Evolutionary conservation across 2,797 vertebrate genomes (phyloP), one percentile per base, ranked within the genome.

Genomic region (Coccyzus lansbergi): DNA sequence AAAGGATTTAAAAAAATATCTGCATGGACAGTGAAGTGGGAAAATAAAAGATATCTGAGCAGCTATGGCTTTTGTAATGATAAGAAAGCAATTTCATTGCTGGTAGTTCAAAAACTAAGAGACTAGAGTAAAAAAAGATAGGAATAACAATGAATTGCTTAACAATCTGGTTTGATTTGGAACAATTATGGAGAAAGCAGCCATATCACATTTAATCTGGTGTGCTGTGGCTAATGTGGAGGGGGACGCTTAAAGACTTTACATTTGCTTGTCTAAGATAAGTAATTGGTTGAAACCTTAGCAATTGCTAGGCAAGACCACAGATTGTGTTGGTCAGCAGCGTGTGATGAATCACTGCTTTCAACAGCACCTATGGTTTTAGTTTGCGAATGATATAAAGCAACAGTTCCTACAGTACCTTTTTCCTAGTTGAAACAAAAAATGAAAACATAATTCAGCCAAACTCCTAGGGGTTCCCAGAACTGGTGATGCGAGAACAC

Each of bases 161-260:
- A 56, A 26, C 42, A 69, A 4, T 38, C 60, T 25, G 15, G 26
- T 10, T 31, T 33, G 29, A 64, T 72, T 74, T 53, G 48, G 72
- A 80, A 34, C 17, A 70, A 8, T 4, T 60, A 8, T 9, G 13
- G 63, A 76, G 26, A 49, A 58, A 46, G 25, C 19, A 64, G 14
- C 8, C 16, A 12, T 2, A 22, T 21, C 25, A 22, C 36, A 21
- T 44, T 78, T n/a, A 64, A 58, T 38, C 59, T 15, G 25, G 2
- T n/a, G 20, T 25, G 48, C 67, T 36, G 42, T 25, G 28, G n/a
- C 52, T 4, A 48, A 25, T 0, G 34, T 0, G 0, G 17, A 12
- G 12, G 31, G 36, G 40, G 34, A 51, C 26, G 22, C 17, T 15
- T 68, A 74, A 46, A 55, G 25, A 12, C 11, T 24, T 46, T 2